A percentile compares a stretch with the other conserved stretches of the same genome.
phyloP scores from a whole-genome alignment of 1,140 invertebrate species.

The Luehdorfia chinensis region DNA sequence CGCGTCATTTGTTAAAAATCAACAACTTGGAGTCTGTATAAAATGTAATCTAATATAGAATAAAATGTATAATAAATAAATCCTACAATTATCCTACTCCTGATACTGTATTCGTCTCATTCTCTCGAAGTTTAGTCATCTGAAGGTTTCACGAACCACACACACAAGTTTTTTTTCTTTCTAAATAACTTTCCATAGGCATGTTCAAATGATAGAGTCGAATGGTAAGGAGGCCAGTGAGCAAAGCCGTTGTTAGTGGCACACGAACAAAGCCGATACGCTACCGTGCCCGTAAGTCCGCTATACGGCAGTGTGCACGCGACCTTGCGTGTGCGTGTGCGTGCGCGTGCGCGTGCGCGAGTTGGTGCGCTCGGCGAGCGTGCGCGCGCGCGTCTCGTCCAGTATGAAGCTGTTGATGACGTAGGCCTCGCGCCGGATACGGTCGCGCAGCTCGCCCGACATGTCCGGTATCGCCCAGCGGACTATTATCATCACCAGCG shows the following conservation, averaged over 20 bases:
- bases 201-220: too few species aligned
- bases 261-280: constrained; percentile 8
- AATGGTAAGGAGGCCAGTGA: constrained; percentile 44
- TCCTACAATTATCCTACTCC: too few species aligned
- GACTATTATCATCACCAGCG: constrained; percentile 88
- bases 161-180: too few species aligned
- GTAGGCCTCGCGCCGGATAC: constrained; percentile 90
- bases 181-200: too few species aligned
- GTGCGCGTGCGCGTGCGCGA: constrained; percentile 11
- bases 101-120: too few species aligned
- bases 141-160: too few species aligned
- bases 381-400: constrained; percentile 65
- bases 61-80: too few species aligned
- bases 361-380: constrained; percentile 29
- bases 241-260: constrained; percentile 41
- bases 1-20: too few species aligned
- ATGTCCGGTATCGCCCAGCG: constrained; percentile 93
- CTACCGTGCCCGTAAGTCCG: constrained; percentile 8
- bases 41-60: too few species aligned
- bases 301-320: neutral
- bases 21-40: too few species aligned
- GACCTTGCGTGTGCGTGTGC: constrained; percentile 2
- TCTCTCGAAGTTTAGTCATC: too few species aligned
- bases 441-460: constrained; percentile 84
- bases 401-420: constrained; percentile 95